Evolutionary conservation across 2,797 vertebrate genomes (phyloP).

Genomic region (Anguilla marmorata): DNA sequence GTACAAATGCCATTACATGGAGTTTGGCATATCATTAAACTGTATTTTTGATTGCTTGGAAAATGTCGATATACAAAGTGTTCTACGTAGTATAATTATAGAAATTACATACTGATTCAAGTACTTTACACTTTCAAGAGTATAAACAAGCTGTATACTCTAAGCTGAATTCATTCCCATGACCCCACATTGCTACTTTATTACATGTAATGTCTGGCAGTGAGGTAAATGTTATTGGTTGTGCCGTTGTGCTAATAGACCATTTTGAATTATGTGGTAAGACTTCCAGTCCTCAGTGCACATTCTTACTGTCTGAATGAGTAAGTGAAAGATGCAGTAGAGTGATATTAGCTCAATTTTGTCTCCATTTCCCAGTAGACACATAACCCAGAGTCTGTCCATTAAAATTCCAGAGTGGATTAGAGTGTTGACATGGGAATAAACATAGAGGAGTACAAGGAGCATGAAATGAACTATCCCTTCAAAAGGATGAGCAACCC

Average conservation of each 20-base stretch:
- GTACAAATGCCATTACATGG: not conserved
- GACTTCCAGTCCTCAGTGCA: not conserved
- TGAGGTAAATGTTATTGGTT: not conserved
- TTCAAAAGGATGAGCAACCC: not conserved
- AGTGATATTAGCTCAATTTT: not conserved
- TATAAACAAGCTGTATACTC: not conserved
- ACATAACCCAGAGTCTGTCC: not conserved
- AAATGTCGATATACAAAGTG: not conserved
- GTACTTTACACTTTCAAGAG: not conserved
- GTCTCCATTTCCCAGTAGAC: slow-evolving; percentile 3
- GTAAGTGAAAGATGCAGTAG: not conserved
- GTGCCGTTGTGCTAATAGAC: not conserved
- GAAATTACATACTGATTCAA: not conserved
- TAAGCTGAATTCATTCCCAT: not conserved
- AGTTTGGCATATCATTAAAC: not conserved
- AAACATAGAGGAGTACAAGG: not conserved
- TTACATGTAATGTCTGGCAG: not conserved
- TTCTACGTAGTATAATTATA: not conserved
- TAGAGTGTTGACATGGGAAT: slow-evolving; percentile 7
- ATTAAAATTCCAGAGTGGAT: slow-evolving; percentile 6
- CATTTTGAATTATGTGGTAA: not conserved
- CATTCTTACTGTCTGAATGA: not conserved
- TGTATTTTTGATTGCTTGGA: not conserved
- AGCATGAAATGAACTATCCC: not conserved
- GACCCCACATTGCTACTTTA: not conserved